Conservation (phyloP, 2,113 vertebrate species). For the Dunckerocampus dactyliophorus region DNA sequence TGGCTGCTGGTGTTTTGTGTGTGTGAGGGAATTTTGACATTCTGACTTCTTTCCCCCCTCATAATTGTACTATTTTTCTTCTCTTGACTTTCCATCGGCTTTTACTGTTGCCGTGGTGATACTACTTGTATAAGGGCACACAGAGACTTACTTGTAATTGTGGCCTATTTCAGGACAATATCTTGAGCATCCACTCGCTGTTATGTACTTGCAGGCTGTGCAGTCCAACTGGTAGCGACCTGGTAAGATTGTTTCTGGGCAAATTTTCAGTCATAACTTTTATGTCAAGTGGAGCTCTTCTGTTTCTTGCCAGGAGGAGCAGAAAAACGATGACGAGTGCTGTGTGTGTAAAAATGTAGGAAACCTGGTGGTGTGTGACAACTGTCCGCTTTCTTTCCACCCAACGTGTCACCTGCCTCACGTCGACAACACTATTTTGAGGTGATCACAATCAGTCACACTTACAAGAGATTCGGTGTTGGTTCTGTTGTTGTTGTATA, state of each 20-base stretch:
- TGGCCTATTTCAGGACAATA: slow-evolving; percentile 30
- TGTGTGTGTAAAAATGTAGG: slow-evolving; percentile 43
- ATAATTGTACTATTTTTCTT: too few relatives aligned
- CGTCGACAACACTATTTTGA: background rate
- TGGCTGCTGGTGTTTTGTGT: too few relatives aligned
- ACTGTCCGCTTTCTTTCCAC: slow-evolving; percentile 71
- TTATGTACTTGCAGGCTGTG: slow-evolving; percentile 41
- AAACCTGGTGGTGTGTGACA: slow-evolving; percentile 57
- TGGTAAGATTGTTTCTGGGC: slow-evolving; percentile 36
- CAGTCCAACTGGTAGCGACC: background rate
- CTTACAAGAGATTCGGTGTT: background rate
- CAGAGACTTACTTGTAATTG: too few relatives aligned
- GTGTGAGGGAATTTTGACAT: background rate
- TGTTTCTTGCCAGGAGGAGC: background rate
- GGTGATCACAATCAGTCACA: slow-evolving; percentile 17
- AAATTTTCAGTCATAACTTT: background rate
- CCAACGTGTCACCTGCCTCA: slow-evolving; percentile 64
- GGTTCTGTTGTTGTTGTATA: too few relatives aligned
- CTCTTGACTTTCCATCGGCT: too few relatives aligned
- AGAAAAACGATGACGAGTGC: slow-evolving; percentile 70
- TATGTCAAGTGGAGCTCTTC: background rate
- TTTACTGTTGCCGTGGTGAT: background rate
- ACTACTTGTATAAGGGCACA: too few relatives aligned
- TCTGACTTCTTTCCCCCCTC: too few relatives aligned
- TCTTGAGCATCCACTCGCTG: slow-evolving; percentile 34